Evolutionary conservation across 2,888 invertebrate genomes (phyloP), one percentile per base, ranked within the genome.

Genomic region (Rutpela maculata): DNA sequence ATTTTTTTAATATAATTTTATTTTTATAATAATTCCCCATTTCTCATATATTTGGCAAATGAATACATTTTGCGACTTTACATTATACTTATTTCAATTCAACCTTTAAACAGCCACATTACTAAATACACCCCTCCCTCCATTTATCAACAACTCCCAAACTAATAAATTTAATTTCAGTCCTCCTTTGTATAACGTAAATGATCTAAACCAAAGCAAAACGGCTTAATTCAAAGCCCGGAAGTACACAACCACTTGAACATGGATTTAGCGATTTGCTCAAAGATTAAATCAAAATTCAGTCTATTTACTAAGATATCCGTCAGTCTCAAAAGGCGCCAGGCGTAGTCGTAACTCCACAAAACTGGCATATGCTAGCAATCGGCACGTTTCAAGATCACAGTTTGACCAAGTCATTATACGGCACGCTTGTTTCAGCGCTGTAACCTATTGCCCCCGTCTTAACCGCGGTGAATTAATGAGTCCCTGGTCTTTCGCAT

Each of bases 401-500:
- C 78, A 85, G 84, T 84, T 84, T 84, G 85, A 85, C 85, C 84
- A 83, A 84, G 83, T 85, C 83, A 82, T 85, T 85, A 84, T 80
- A 82, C 82, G 78, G 63, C 79, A 77, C 80, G 77, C n/a, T 50
- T 50, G 50, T 60, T 66, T 35, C 63, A 72, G 70, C 63, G 17
- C 65, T 70, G 43, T 75, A 75, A 72, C 72, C 81, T 76, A 80
- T 80, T 79, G 78, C 83, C 81, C 82, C 82, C 84, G 80, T 82
- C 80, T 84, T 85, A 83, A 83, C 84, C 83, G 77, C 84, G 77
- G 72, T 80, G 85, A 85, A 86, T 85, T 86, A 86, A 86, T 85
- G 85, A 85, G 84, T 79, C 75, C 63, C 67, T 75, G 77, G 83
- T 81, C 81, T 83, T 84, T 82, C 81, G 84, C 81, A 84, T 85